Percentiles rank a stretch among this genome's conserved stretches.
These are phyloP conservation scores for Cataglyphis rosenhaueri DNA, from an alignment of 2,888 invertebrate species.

Conservation along the genomic window DNA sequence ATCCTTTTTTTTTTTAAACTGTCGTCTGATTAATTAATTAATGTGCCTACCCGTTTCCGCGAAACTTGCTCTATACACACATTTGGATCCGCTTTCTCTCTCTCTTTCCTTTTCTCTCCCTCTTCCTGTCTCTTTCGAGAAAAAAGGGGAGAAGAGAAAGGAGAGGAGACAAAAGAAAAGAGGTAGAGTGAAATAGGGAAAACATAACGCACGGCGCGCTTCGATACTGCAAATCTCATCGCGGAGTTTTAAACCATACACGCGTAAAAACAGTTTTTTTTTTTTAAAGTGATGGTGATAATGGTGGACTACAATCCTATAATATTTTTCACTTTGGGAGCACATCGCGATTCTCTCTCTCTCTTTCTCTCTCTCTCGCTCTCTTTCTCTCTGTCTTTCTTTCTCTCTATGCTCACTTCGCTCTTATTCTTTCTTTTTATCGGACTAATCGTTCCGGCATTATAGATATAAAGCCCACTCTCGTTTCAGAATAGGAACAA, in stretches of 20 bases:
- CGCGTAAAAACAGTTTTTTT: constrained; percentile 48
- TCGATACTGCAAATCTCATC: constrained; percentile 59
- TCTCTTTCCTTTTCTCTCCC: neutral
- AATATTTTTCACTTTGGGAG: constrained; percentile 70
- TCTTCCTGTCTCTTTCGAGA: neutral
- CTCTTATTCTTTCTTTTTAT: constrained; percentile 22
- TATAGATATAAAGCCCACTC: constrained; percentile 72
- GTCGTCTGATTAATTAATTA: constrained; percentile 58
- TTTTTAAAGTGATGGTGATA: constrained; percentile 19
- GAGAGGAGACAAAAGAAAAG: constrained; percentile 12
- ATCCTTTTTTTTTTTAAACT: constrained; percentile 20
- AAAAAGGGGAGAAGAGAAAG: neutral
- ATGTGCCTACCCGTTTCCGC: constrained; percentile 17
- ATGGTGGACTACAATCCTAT: constrained; percentile 68
- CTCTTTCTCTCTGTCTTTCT: constrained; percentile 45
- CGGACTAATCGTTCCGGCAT: constrained; percentile 71
- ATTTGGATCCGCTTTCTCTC: constrained; percentile 17
- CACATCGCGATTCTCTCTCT: constrained; percentile 65
- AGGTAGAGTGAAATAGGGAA: constrained; percentile 61
- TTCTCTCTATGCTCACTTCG: constrained; percentile 63
- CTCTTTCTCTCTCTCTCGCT: constrained; percentile 60
- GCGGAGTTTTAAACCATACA: constrained; percentile 67
- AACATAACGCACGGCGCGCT: constrained; percentile 51
- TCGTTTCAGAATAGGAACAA: constrained; percentile 83
- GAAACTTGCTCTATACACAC: constrained; percentile 32